Evolutionary conservation across 30 jellyfish, hydroid and myxozoan genomes (phyloP).

Genomic region (Turritopsis rubra): DNA sequence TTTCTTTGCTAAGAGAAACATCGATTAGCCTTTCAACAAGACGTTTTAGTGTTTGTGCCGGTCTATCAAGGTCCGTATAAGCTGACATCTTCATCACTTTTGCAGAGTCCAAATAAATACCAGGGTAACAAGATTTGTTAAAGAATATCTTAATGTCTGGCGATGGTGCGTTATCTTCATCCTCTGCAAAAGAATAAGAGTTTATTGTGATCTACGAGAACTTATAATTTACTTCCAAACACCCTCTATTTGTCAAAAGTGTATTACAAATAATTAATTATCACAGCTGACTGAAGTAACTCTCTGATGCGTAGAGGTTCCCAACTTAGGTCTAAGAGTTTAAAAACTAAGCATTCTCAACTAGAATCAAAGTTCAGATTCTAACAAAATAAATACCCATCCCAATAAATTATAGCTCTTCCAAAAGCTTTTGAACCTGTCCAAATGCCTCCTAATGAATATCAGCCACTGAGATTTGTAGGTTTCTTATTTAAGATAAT

Average conservation of each 20-base stretch:
- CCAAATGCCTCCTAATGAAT: too few species aligned
- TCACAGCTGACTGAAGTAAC: too few species aligned
- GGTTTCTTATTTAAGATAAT: not conserved
- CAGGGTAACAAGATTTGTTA: constrained; percentile 70
- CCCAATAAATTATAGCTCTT: too few species aligned
- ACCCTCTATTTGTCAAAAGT: too few species aligned
- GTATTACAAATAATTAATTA: too few species aligned
- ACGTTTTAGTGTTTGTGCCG: constrained; percentile 64
- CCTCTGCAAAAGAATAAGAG: constrained; percentile 42
- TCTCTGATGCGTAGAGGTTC: too few species aligned
- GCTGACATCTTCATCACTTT: constrained; percentile 51
- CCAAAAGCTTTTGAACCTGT: too few species aligned
- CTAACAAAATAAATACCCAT: too few species aligned
- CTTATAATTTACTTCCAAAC: too few species aligned
- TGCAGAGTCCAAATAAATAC: constrained; percentile 63
- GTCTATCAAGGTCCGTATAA: constrained; percentile 46
- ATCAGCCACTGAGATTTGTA: not conserved
- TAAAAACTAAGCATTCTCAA: too few species aligned
- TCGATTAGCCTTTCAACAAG: constrained; percentile 54
- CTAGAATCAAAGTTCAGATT: too few species aligned
- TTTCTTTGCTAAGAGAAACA: constrained; percentile 38
- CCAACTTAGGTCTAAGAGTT: too few species aligned
- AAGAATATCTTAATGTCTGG: constrained; percentile 48
- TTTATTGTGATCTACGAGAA: not conserved
- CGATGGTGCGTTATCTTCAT: constrained; percentile 28